Conservation (phyloP, 1,140 invertebrate genomes). For the Physella acuta region DNA sequence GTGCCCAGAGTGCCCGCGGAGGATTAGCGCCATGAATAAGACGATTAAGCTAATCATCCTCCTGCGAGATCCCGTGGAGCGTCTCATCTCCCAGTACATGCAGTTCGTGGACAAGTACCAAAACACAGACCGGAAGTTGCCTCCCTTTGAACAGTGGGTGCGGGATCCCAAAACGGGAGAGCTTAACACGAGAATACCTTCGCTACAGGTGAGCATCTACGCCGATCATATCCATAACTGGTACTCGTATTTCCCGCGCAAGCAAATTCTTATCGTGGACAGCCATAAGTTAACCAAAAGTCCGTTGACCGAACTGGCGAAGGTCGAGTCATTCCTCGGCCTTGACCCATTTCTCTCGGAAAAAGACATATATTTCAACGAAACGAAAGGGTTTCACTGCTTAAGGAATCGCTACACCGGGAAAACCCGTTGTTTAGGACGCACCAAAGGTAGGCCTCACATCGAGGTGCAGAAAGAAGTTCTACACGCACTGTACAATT, state of each 20-base stretch:
- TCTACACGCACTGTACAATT: background rate
- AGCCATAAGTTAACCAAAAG: background rate
- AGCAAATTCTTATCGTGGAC: slow-evolving; percentile 20
- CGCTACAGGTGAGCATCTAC: slow-evolving; percentile 9
- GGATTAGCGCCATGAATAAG: background rate
- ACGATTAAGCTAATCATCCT: slow-evolving; percentile 8
- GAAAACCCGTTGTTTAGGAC: slow-evolving; percentile 19
- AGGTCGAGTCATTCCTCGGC: slow-evolving; percentile 14
- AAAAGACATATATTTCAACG: slow-evolving; percentile 16
- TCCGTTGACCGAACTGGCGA: slow-evolving; percentile 5
- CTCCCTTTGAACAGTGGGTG: slow-evolving; percentile 15
- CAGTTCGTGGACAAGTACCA: slow-evolving; percentile 7
- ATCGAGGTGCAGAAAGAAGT: background rate
- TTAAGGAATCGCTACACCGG: background rate
- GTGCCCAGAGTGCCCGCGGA: background rate
- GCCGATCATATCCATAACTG: background rate
- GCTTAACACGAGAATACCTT: slow-evolving; percentile 1
- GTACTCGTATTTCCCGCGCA: slow-evolving; percentile 1
- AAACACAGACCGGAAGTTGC: background rate
- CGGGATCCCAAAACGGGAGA: background rate
- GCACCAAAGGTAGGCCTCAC: slow-evolving; percentile 7
- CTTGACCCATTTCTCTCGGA: slow-evolving; percentile 5
- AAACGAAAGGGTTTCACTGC: slow-evolving; percentile 14
- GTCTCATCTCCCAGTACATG: slow-evolving; percentile 26
- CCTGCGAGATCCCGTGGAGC: slow-evolving; percentile 20